These are phyloP conservation scores for Saguinus imperator DNA, from an alignment of 2,113 vertebrate species.

Conservation along the genomic window DNA sequence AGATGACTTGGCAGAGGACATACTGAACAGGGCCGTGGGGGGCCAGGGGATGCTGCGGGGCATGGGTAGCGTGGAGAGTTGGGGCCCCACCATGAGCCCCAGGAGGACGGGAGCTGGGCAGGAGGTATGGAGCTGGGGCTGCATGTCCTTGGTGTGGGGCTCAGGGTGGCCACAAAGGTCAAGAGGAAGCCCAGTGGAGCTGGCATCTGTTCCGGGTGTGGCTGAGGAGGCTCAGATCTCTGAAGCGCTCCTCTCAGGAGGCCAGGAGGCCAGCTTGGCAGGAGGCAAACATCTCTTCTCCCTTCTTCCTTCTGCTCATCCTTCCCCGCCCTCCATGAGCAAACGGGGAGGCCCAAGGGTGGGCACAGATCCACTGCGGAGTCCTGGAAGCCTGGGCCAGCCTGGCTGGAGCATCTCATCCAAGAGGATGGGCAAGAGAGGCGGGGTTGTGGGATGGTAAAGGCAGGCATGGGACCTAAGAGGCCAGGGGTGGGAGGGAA, in stretches of 20 bases:
- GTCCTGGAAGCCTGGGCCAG: not conserved
- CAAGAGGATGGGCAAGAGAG: rapidly evolving
- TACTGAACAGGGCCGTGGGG: not conserved
- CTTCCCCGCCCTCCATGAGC: not conserved
- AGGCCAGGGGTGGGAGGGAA: too few species aligned
- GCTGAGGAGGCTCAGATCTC: rapidly evolving
- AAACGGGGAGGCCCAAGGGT: rapidly evolving
- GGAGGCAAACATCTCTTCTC: not conserved
- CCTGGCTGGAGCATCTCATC: rapidly evolving
- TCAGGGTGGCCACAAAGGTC: not conserved
- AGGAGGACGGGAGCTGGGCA: not conserved
- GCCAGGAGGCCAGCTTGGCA: rapidly evolving
- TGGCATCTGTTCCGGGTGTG: rapidly evolving
- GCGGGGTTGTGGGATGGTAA: rapidly evolving
- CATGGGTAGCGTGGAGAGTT: rapidly evolving
- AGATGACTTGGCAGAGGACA: not conserved
- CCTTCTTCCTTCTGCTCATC: too few species aligned
- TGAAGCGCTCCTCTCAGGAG: not conserved
- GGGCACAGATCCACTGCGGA: not conserved
- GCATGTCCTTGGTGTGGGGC: not conserved
- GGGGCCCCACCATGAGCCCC: not conserved
- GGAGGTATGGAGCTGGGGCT: rapidly evolving
- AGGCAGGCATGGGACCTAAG: rapidly evolving
- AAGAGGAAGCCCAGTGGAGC: too few species aligned
- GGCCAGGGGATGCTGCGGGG: not conserved